Base-by-base conservation (phyloP, 2,888 invertebrate genomes). In the Hypercompe scribonia region DNA sequence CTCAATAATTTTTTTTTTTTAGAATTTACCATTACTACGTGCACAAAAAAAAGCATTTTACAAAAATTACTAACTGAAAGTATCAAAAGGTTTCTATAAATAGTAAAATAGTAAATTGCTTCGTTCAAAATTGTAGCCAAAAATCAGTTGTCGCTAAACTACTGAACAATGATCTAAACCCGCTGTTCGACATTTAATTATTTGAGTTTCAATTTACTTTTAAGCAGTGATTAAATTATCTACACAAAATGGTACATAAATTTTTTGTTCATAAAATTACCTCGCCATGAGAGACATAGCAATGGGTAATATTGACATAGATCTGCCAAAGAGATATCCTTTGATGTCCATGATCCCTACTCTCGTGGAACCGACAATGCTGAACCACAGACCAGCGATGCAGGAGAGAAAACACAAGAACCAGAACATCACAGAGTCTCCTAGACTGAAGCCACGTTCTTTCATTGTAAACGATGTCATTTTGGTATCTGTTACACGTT, bases 401-500 rank as follows among this genome's bases (percentile, higher is more conserved):
- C 67, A 67, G 15, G 67, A 67, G 13, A 67, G 67, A 24, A 67
- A 13, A 67, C 50, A 67, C 34, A 67, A 33, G 15, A 67, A 15
- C 24, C 50, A 31, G 67, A 67, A 67, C 31, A 67, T 46, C 50
- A 50, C 67, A n/a, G 21, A 67, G 34, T 67, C 67, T 13, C 33
- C 46, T 33, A 24, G 15, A n/a, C 33, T 34, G 11, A 67, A 50
- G 13, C 50, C 46, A n/a, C 34, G 50, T 50, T 50, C 67, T 24
- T 46, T 24, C 67, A 67, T 50, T n/a, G 67, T 67, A 50, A 67
- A 67, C 50, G 50, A n/a, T 34, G 7, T 46, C 67, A 67, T 67
- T 50, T 50, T 67, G 50, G 24, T 34, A 34, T 67, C 67, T 67
- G 50, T 33, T 21, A 39, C 42, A 31, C 15, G 13, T 24, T n/a